phyloP scores from a whole-genome alignment of 2,888 invertebrate genomes.

The Eucriotettix oculatus region DNA sequence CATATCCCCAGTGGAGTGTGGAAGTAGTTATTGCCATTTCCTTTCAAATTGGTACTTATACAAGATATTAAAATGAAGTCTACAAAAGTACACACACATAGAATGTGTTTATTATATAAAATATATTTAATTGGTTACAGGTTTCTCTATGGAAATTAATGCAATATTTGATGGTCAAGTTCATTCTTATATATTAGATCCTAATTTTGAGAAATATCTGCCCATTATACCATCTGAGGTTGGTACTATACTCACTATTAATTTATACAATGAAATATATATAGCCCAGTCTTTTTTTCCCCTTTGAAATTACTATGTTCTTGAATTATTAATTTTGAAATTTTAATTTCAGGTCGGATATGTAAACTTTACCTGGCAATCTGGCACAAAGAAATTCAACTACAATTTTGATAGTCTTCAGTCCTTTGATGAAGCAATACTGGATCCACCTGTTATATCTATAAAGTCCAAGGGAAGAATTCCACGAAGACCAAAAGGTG shows the following conservation, averaged over 20 bases:
- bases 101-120: not conserved
- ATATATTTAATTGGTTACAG: constrained; percentile 27
- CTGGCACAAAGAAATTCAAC: constrained; percentile 61
- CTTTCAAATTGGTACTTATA: no score
- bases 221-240: constrained; percentile 88
- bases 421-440: constrained; percentile 66
- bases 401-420: constrained; percentile 77
- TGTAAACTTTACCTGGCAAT: constrained; percentile 84
- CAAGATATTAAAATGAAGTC: not conserved
- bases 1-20: not conserved
- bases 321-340: not conserved
- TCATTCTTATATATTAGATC: constrained; percentile 69
- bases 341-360: constrained; percentile 34
- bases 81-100: not conserved
- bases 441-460: constrained; percentile 74
- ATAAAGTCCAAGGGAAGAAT: constrained; percentile 73
- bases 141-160: constrained; percentile 73
- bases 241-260: constrained; percentile 13
- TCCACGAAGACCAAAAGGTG: constrained; percentile 72
- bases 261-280: no score
- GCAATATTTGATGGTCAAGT: constrained; percentile 80
- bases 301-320: no score
- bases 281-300: no score
- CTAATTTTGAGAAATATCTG: constrained; percentile 75
- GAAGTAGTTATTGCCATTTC: constrained; percentile 1